Conservation (phyloP, 2,888 invertebrate genomes). For the Cantharis rustica region DNA sequence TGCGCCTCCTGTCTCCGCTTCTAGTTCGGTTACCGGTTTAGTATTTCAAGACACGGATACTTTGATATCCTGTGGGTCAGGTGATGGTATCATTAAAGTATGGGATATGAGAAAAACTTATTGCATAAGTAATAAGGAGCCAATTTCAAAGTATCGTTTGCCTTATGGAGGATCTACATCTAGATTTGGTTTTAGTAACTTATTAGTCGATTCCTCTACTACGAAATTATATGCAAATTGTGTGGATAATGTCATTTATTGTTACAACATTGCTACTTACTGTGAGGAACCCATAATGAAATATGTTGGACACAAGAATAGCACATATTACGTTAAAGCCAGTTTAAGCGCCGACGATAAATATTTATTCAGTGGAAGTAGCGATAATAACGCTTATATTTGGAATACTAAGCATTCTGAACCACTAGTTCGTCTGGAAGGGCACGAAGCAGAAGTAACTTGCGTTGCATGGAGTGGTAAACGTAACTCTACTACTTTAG, state of each 20-base stretch:
- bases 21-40: conserved; percentile 81
- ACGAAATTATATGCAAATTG: conserved; percentile 82
- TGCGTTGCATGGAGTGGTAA: conserved; percentile 78
- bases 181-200: conserved; percentile 76
- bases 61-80: conserved; percentile 83
- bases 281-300: conserved; percentile 66
- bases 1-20: conserved; percentile 55
- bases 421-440: conserved; percentile 72
- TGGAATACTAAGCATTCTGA: conserved; percentile 73
- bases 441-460: conserved; percentile 86
- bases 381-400: conserved; percentile 83
- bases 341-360: conserved; percentile 79
- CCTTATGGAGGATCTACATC: conserved; percentile 75
- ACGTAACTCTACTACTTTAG: conserved; percentile 65
- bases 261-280: conserved; percentile 78
- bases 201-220: conserved; percentile 73
- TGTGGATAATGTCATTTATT: conserved; percentile 84
- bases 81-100: conserved; percentile 80
- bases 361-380: conserved; percentile 87
- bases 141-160: conserved; percentile 72
- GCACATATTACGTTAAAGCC: conserved; percentile 84
- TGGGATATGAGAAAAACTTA: conserved; percentile 90
- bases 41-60: conserved; percentile 80
- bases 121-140: conserved; percentile 68
- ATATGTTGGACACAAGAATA: conserved; percentile 76